phyloP scores from a whole-genome alignment of 2,797 vertebrate genomes.

The Danio aesculapii region DNA sequence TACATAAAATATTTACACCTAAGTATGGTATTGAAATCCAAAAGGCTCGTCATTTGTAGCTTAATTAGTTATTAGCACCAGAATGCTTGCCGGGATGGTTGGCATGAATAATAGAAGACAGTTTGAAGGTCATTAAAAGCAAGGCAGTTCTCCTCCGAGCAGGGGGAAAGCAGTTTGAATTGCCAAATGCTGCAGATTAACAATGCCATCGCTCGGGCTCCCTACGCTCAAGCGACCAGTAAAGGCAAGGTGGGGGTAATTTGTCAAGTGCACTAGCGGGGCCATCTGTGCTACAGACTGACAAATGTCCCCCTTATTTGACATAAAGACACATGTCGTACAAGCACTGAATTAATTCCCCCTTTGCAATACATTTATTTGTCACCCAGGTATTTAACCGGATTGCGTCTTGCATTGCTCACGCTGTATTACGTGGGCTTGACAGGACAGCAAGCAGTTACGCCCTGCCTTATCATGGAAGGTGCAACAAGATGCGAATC shows the following conservation, averaged over 20 bases:
- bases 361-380: constrained; percentile 81
- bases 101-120: constrained; percentile 72
- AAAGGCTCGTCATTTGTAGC: constrained; percentile 58
- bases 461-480: constrained; percentile 44
- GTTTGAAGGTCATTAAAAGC: constrained; percentile 71
- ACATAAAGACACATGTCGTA: constrained; percentile 84
- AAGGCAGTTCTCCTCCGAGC: constrained; percentile 51
- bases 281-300: constrained; percentile 83
- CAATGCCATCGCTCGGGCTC: constrained; percentile 58
- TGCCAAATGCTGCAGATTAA: constrained; percentile 69
- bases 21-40: constrained; percentile 58
- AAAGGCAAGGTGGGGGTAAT: constrained; percentile 78
- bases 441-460: constrained; percentile 71
- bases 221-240: constrained; percentile 66
- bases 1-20: constrained; percentile 66
- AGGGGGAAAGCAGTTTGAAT: constrained; percentile 54
- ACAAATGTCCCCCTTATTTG: constrained; percentile 85
- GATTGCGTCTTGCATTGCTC: constrained; percentile 64
- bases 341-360: constrained; percentile 80
- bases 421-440: constrained; percentile 71
- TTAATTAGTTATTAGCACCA: constrained; percentile 70
- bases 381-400: constrained; percentile 81
- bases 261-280: constrained; percentile 78
- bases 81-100: constrained; percentile 62
- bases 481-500: constrained; percentile 2